These are phyloP conservation scores for Helarctos malayanus DNA, from an alignment of 2,797 vertebrate genomes.

Conservation along the genomic window DNA sequence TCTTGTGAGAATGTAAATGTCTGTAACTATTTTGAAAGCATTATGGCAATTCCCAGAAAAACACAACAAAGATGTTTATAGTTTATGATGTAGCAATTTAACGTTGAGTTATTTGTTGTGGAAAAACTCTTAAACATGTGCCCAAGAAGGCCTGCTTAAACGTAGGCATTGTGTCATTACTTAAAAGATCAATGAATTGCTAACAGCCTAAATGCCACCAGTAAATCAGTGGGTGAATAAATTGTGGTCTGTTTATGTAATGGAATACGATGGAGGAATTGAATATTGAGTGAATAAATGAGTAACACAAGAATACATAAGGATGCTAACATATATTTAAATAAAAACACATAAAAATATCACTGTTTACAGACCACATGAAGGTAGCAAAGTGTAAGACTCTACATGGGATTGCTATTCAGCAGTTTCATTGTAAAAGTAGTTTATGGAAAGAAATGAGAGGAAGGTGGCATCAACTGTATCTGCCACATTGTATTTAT, in stretches of 20 bases:
- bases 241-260: neutral
- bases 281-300: neutral
- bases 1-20: neutral
- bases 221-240: neutral
- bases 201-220: neutral
- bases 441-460: conserved; percentile 8
- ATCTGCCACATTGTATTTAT: neutral
- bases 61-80: neutral
- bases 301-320: neutral
- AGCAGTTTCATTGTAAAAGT: neutral
- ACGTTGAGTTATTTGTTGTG: neutral
- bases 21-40: neutral
- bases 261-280: neutral
- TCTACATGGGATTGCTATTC: neutral
- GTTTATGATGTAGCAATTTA: neutral
- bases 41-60: neutral
- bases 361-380: neutral
- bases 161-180: neutral
- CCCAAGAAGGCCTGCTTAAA: neutral
- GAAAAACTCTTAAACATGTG: neutral
- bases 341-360: neutral
- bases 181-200: neutral
- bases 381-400: neutral
- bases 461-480: neutral
- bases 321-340: neutral